phyloP scores from a whole-genome alignment of 2,888 invertebrate species.

The Oscheius sp. region DNA sequence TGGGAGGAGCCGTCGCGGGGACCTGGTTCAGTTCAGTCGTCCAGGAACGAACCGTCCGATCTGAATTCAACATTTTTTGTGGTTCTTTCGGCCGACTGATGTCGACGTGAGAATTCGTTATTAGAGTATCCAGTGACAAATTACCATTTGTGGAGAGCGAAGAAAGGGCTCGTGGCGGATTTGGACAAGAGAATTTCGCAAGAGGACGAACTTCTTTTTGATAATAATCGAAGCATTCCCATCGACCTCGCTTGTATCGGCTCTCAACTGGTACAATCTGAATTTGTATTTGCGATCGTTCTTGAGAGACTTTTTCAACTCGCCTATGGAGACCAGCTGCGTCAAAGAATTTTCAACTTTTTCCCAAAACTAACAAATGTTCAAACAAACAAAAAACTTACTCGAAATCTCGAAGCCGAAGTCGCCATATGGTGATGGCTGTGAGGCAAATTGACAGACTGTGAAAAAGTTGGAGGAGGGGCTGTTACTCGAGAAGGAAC shows the following conservation, averaged over 20 bases:
- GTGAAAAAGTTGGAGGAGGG: constrained; percentile 5
- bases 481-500: not conserved
- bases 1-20: constrained; percentile 21
- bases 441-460: constrained; percentile 11
- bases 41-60: constrained; percentile 16
- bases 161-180: not conserved
- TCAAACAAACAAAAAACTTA: not conserved
- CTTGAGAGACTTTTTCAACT: not conserved
- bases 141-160: not conserved
- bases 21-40: constrained; percentile 8
- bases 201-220: constrained; percentile 43
- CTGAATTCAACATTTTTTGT: not conserved
- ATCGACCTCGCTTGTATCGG: constrained; percentile 60
- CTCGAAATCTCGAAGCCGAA: constrained; percentile 21
- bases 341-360: not conserved
- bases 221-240: constrained; percentile 62
- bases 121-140: not conserved
- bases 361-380: not conserved
- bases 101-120: not conserved
- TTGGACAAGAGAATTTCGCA: constrained; percentile 30
- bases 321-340: not conserved
- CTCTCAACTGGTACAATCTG: constrained; percentile 65
- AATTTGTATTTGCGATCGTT: too few species aligned
- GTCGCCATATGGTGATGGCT: constrained; percentile 10
- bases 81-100: not conserved